A percentile compares a stretch with the other conserved stretches of the same genome.
These are phyloP conservation scores for Megamerina dolium DNA, from an alignment of 2,888 invertebrate species.

Conservation along the genomic window DNA sequence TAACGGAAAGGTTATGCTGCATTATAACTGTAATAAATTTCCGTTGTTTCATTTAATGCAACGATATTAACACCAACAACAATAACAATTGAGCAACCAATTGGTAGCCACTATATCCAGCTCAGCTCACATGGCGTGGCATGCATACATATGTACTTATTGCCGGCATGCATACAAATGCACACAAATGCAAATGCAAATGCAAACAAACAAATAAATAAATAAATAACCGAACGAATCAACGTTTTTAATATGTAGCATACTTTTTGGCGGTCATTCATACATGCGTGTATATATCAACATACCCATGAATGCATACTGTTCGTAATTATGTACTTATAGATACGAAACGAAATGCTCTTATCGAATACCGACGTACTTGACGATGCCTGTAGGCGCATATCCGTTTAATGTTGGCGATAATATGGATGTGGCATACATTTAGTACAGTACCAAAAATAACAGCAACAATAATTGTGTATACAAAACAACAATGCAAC, in stretches of 20 bases:
- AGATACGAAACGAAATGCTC: too few relatives aligned
- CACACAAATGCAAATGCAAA: neutral
- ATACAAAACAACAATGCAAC: too few relatives aligned
- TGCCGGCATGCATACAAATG: neutral
- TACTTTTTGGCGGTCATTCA: constrained; percentile 30
- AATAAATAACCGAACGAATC: too few relatives aligned
- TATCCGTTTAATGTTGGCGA: constrained; percentile 44
- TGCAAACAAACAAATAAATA: neutral
- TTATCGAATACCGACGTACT: neutral
- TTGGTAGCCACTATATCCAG: too few relatives aligned
- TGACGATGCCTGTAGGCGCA: constrained; percentile 28
- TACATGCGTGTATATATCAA: too few relatives aligned
- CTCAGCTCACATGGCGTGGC: too few relatives aligned
- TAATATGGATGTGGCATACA: constrained; percentile 24
- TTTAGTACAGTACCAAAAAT: constrained; percentile 12
- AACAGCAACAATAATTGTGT: constrained; percentile 18
- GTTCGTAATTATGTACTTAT: too few relatives aligned
- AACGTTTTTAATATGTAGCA: too few relatives aligned
- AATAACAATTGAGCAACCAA: too few relatives aligned
- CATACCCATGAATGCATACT: too few relatives aligned
- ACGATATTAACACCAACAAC: neutral
- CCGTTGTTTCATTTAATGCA: neutral
- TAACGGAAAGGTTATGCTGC: constrained; percentile 1
- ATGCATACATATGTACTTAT: too few relatives aligned
- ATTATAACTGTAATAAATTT: constrained; percentile 10